Evolutionary conservation across 2,888 invertebrate genomes (phyloP).

Genomic region (Suillia variegata): DNA sequence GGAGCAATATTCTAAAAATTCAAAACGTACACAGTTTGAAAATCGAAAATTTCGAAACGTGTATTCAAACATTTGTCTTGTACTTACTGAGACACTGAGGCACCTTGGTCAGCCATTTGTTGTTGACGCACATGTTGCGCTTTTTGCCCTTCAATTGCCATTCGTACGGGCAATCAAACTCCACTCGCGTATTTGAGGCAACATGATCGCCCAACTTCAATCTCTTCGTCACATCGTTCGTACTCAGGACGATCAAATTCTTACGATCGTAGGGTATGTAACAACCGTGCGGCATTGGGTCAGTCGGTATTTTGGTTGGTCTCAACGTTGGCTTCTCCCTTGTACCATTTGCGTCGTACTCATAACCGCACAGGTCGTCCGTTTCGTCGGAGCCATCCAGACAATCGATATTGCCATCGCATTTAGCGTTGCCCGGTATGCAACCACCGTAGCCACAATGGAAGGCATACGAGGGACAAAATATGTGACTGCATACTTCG

Average conservation of each 20-base stretch:
- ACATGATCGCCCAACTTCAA: not conserved
- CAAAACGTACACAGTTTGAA: too few species aligned
- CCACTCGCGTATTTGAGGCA: not conserved
- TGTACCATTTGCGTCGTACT: too few species aligned
- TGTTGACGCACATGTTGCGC: too few species aligned
- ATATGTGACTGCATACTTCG: conserved; percentile 25
- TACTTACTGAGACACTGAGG: not conserved
- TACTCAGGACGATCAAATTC: not conserved
- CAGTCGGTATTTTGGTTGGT: not conserved
- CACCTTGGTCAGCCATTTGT: too few species aligned
- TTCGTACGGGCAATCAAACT: not conserved
- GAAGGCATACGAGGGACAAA: conserved; percentile 41
- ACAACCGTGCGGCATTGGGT: not conserved
- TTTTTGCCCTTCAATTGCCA: not conserved
- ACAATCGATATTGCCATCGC: conserved; percentile 40
- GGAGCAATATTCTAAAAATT: too few species aligned
- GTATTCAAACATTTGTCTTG: too few species aligned
- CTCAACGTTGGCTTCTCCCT: too few species aligned
- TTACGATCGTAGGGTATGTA: too few species aligned
- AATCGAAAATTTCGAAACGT: too few species aligned
- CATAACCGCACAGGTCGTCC: conserved; percentile 27
- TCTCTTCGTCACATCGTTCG: not conserved
- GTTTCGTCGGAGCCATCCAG: conserved; percentile 46
- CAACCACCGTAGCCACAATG: conserved; percentile 49
- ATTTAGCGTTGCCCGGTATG: conserved; percentile 31